phyloP scores from a whole-genome alignment of 2,888 invertebrate genomes.

The Drosophila mimica region DNA sequence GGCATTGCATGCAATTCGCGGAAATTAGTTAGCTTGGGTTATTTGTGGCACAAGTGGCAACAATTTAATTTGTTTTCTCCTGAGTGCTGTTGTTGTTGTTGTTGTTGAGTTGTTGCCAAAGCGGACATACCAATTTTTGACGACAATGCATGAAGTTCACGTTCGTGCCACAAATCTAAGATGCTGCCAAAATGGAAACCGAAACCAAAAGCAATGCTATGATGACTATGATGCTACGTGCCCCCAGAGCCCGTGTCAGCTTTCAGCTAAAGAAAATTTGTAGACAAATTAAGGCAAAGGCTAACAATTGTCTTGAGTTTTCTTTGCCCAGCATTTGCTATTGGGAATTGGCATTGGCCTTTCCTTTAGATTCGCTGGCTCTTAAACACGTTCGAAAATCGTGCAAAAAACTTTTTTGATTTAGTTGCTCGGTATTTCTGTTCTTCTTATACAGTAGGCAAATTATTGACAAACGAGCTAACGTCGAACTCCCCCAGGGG shows the following conservation, averaged over 20 bases:
- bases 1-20: conserved; percentile 68
- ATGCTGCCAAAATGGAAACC: conserved; percentile 60
- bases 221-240: conserved; percentile 47
- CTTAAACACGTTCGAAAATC: conserved; percentile 74
- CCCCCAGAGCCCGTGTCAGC: conserved; percentile 35
- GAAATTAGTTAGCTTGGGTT: conserved; percentile 31
- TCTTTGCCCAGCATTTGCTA: conserved; percentile 7
- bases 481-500: conserved; percentile 13
- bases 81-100: conserved; percentile 4
- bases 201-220: conserved; percentile 44
- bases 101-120: conserved; percentile 11
- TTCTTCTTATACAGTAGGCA: conserved; percentile 55
- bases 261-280: conserved; percentile 62
- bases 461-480: conserved; percentile 74
- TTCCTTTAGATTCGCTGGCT: conserved; percentile 25
- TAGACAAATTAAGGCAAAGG: conserved; percentile 76
- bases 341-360: conserved; percentile 57
- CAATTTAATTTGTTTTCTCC: conserved; percentile 72
- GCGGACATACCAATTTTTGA: conserved; percentile 62
- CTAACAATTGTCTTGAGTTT: conserved; percentile 62
- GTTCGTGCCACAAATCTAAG: conserved; percentile 78
- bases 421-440: conserved; percentile 64
- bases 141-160: conserved; percentile 78
- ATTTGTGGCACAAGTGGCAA: conserved; percentile 61
- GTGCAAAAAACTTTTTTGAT: conserved; percentile 73